Base-by-base conservation (phyloP, 2,113 vertebrate genomes). In the Melanocharis versteri region DNA sequence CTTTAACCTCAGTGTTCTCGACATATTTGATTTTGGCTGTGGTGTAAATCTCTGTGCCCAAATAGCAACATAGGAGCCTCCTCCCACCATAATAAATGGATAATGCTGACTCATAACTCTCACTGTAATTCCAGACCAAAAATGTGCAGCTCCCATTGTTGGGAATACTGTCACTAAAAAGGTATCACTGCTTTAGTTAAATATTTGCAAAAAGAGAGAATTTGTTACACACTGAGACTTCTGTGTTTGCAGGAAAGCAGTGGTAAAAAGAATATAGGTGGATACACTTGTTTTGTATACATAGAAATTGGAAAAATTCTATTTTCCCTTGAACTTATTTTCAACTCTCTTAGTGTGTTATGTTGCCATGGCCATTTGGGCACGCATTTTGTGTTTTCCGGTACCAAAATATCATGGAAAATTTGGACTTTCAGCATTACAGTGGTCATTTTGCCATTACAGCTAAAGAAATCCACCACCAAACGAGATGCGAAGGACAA, bases 21-120 rank as follows among this genome's bases (percentile, higher is more conserved):
- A 27, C 35, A 33, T 58, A 13, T 77, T 66, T 87, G 73, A 26
- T 53, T 91, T 88, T 61, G 91, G 54, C 77, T 45, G 1, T 4
- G 50, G 70, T 83, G 77, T 90, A 93, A 93, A 94, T 94, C 93
- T 61, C 78, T 61, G 30, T 95, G 78, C 50, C 90, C 81, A 80
- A 84, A 95, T 11, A 77, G 54, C 81, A 62, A 84, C 40, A 10
- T 10, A 91, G 69, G 21, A 93, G 54, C 77, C 70, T 80, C 57
- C 39, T 64, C 45, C 26, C 47, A 30, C 61, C 50, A 35, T 58
- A 87, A 51, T 28, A 90, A 90, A 79, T 31, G 91, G 58, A 50
- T 61, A 89, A 83, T 56, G 70, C 93, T 94, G 80, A 94, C 60
- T 95, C 84, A 82, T 62, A 91, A 82, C 15, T 76, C 47, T 22